A percentile compares a stretch with the other conserved stretches of the same genome.
Evolutionary conservation across 1,140 invertebrate genomes (phyloP).

Genomic region (Drosophila nigrodunni): DNA sequence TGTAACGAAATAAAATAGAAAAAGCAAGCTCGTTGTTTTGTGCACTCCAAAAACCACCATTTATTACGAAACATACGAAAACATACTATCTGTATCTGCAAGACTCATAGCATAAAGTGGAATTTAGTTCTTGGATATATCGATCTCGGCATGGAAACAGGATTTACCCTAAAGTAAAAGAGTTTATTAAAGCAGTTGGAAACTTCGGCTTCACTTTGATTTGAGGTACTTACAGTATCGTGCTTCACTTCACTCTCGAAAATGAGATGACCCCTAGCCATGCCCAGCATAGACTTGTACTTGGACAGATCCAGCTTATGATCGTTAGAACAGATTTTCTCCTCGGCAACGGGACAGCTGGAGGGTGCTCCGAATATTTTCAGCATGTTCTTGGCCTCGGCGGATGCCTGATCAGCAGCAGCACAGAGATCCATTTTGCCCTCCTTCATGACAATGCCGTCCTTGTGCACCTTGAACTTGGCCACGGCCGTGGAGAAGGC

Average conservation of each 20-base stretch:
- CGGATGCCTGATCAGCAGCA: constrained; percentile 60
- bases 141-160: constrained; percentile 78
- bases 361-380: constrained; percentile 77
- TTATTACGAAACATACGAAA: constrained; percentile 40
- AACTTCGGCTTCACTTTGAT: not conserved
- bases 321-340: constrained; percentile 78
- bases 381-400: constrained; percentile 75
- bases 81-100: constrained; percentile 61
- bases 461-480: constrained; percentile 75
- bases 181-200: not conserved
- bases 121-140: constrained; percentile 71
- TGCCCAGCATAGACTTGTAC: constrained; percentile 77
- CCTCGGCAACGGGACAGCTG: constrained; percentile 73
- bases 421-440: constrained; percentile 78
- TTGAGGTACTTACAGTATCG: constrained; percentile 68
- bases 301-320: constrained; percentile 74
- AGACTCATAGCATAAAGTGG: constrained; percentile 60
- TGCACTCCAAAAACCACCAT: constrained; percentile 62
- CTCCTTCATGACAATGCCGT: constrained; percentile 77
- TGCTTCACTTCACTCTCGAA: constrained; percentile 75
- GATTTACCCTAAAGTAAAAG: constrained; percentile 70
- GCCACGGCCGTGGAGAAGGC: constrained; percentile 69
- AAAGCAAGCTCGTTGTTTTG: constrained; percentile 14
- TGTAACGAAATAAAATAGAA: not conserved
- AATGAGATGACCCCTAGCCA: constrained; percentile 75